phyloP scores from a whole-genome alignment of 1,140 invertebrate species.

The Drosophila truncata region DNA sequence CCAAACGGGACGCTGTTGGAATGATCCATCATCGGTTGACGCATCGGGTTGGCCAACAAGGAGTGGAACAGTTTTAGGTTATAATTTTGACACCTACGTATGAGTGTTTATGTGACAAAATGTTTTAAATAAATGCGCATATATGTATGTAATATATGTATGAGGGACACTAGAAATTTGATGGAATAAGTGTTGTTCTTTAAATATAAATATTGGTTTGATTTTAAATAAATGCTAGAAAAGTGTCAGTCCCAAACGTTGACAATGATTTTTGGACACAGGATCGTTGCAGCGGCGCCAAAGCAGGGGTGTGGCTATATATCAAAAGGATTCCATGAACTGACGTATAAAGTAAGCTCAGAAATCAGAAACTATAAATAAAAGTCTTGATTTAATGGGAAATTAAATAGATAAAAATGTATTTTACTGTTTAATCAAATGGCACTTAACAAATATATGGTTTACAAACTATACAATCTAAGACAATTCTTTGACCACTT shows the following conservation, averaged over 20 bases:
- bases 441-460: slow-evolving; percentile 64
- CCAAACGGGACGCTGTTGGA: slow-evolving; percentile 8
- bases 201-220: background rate
- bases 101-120: slow-evolving; percentile 57
- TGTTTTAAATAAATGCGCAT: slow-evolving; percentile 80
- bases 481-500: slow-evolving; percentile 1
- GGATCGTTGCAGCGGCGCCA: background rate
- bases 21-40: slow-evolving; percentile 13
- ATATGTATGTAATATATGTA: slow-evolving; percentile 81
- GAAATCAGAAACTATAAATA: background rate
- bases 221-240: too few relatives aligned
- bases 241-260: background rate
- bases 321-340: background rate
- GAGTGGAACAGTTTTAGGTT: slow-evolving; percentile 52
- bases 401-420: slow-evolving; percentile 24
- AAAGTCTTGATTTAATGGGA: too few relatives aligned
- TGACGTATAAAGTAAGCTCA: background rate
- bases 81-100: slow-evolving; percentile 37
- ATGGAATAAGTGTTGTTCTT: background rate
- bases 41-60: slow-evolving; percentile 9
- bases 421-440: slow-evolving; percentile 58
- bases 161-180: slow-evolving; percentile 27
- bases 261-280: background rate
- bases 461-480: slow-evolving; percentile 28
- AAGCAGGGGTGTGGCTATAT: background rate